phyloP scores from a whole-genome alignment of 1,140 invertebrate genomes.

The Neodiprion pinetum region DNA sequence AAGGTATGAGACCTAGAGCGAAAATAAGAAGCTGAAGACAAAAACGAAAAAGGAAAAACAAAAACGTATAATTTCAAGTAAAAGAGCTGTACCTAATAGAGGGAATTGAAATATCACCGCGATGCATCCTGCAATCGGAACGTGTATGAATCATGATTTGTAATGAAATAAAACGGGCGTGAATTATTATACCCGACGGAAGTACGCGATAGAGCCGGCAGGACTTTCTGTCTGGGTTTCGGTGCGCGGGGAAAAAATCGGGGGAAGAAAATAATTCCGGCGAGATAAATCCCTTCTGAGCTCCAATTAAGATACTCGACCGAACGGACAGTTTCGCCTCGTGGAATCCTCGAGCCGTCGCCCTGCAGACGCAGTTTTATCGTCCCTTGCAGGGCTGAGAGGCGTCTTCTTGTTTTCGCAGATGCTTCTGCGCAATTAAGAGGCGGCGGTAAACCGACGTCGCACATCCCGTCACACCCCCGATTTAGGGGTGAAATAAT shows the following conservation, averaged over 20 bases:
- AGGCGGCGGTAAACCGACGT: neutral
- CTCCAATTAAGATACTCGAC: neutral
- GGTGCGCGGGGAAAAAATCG: neutral
- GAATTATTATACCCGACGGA: too few relatives aligned
- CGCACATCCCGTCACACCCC: neutral
- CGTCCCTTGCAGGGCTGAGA: neutral
- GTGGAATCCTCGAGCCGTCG: neutral
- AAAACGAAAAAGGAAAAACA: too few relatives aligned
- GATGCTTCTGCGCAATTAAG: neutral
- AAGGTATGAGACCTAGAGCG: too few relatives aligned
- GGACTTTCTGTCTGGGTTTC: too few relatives aligned
- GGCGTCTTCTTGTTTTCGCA: neutral
- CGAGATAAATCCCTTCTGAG: constrained; percentile 7
- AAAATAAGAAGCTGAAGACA: too few relatives aligned
- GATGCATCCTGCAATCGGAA: too few relatives aligned
- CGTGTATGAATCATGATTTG: too few relatives aligned
- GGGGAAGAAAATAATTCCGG: constrained; percentile 2
- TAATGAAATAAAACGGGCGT: too few relatives aligned
- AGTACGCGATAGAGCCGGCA: too few relatives aligned
- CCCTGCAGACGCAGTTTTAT: neutral
- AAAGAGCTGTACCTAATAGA: too few relatives aligned
- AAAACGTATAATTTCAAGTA: too few relatives aligned
- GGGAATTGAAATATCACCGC: too few relatives aligned
- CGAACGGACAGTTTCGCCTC: neutral
- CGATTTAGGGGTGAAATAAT: constrained; percentile 2